phyloP scores from a whole-genome alignment of 2,113 vertebrate species.

The Brachypteracias leptosomus region DNA sequence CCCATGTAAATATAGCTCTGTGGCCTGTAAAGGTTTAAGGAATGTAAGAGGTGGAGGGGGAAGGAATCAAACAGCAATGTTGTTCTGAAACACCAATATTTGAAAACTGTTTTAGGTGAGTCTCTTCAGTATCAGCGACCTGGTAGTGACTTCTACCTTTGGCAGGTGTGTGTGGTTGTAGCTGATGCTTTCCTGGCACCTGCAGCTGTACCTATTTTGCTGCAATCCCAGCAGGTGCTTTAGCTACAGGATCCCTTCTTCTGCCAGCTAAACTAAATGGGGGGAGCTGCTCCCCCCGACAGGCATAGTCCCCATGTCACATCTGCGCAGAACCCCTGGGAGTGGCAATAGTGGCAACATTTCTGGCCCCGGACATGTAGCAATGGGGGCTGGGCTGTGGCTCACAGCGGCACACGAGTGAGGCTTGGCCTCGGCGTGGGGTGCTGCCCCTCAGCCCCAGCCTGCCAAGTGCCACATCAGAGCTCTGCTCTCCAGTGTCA shows the following conservation, averaged over 20 bases:
- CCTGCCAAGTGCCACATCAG: neutral
- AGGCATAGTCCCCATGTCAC: rapidly evolving
- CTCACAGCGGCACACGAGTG: rapidly evolving
- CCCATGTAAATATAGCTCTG: neutral
- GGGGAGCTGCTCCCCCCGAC: neutral
- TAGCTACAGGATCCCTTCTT: neutral
- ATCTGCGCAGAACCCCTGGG: too few species aligned
- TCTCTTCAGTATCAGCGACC: neutral
- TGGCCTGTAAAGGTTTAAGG: neutral
- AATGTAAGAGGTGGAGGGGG: neutral
- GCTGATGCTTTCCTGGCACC: neutral
- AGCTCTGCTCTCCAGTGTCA: neutral
- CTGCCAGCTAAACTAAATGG: rapidly evolving
- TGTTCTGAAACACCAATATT: neutral
- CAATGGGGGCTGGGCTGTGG: neutral
- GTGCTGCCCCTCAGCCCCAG: neutral
- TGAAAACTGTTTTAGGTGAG: neutral
- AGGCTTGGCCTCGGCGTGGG: neutral
- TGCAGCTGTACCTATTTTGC: neutral
- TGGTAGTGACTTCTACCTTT: neutral
- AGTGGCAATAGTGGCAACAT: rapidly evolving
- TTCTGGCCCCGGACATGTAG: too few species aligned
- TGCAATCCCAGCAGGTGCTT: neutral
- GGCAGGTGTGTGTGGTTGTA: neutral
- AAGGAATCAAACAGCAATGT: neutral